phyloP scores from a whole-genome alignment of 1,140 invertebrate species.

The Trichomalopsis sarcophagae region DNA sequence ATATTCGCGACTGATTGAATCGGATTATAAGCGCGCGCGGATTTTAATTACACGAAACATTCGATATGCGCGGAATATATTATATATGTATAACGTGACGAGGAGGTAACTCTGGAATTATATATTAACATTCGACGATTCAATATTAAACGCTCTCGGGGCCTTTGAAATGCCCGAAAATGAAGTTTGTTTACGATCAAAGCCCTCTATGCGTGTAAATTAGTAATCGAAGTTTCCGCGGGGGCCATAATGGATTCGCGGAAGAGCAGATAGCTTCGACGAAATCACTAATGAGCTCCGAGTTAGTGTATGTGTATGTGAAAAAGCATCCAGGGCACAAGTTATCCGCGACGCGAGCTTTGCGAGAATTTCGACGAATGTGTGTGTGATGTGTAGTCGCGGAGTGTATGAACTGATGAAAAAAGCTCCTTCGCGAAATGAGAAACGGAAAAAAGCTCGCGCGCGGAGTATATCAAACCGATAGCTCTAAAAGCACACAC shows the following conservation, averaged over 20 bases:
- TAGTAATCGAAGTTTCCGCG: background rate
- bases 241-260: background rate
- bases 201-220: background rate
- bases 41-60: background rate
- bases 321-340: background rate
- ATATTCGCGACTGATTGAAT: background rate
- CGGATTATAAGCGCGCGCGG: background rate
- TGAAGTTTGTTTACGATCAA: constrained; percentile 4
- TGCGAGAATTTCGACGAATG: background rate
- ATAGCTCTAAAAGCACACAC: constrained; percentile 45
- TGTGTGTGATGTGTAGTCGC: background rate
- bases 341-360: background rate
- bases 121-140: background rate
- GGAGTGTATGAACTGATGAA: constrained; percentile 22
- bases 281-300: background rate
- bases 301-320: background rate
- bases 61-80: background rate
- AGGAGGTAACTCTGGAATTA: background rate
- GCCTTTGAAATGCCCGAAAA: background rate
- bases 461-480: constrained; percentile 24
- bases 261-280: background rate
- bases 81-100: background rate
- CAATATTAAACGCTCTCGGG: background rate
- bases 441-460: background rate
- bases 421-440: constrained; percentile 31